Conservation (phyloP, 2,113 vertebrate species). For the Gulo gulo region DNA sequence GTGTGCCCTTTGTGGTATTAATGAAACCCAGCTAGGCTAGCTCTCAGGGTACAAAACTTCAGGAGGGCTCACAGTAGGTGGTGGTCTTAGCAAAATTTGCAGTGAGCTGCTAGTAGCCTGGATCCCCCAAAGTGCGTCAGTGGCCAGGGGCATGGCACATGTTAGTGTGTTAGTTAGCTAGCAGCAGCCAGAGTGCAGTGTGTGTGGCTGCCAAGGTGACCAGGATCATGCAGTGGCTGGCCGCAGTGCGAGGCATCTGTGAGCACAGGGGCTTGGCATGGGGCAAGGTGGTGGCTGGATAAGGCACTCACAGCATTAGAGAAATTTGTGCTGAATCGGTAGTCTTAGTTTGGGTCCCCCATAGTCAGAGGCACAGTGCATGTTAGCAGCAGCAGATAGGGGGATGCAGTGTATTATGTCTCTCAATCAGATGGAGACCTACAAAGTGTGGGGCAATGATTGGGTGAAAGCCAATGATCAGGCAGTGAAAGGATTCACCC, state of each 20-base stretch:
- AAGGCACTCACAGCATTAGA: background rate
- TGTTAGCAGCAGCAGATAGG: background rate
- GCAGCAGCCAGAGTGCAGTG: background rate
- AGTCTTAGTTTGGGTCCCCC: background rate
- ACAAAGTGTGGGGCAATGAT: background rate
- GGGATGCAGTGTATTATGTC: background rate
- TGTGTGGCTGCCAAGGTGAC: background rate
- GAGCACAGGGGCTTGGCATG: background rate
- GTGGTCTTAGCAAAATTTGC: background rate
- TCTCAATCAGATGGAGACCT: background rate
- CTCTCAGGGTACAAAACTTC: background rate
- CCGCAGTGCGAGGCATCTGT: background rate
- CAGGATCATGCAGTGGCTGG: background rate
- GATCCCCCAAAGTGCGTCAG: background rate
- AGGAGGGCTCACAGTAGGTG: background rate
- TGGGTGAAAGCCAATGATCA: background rate
- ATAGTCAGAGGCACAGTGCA: background rate
- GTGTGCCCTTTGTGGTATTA: background rate
- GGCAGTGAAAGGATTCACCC: background rate
- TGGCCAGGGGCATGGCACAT: background rate
- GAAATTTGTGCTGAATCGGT: background rate
- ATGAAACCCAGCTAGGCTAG: background rate
- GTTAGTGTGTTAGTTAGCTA: background rate
- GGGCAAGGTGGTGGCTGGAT: background rate
- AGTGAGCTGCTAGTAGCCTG: background rate